Base-by-base conservation (phyloP, 2,113 vertebrate species). In the Thermophis baileyi region DNA sequence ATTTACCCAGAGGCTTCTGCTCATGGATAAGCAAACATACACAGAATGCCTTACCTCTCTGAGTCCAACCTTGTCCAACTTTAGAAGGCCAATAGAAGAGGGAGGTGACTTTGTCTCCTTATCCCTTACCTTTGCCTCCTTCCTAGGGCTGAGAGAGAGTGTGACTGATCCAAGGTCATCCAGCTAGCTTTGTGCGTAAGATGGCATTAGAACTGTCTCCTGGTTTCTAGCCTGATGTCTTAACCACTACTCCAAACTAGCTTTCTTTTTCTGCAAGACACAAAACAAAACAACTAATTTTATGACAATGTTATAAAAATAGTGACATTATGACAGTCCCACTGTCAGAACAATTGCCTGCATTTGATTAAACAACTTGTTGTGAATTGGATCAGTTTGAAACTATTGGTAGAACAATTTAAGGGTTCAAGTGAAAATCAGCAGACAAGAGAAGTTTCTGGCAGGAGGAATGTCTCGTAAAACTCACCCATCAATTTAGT, bases 361-460 rank as follows among this genome's bases (percentile, higher is more conserved):
- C 35, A 44, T 81, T 81, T 81, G 35, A 81, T 81, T 81, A 81
- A 81, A 44, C 74, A 85, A 24, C 50, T 47, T 55, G 54, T 57
- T 51, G 86, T 63, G 46, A 90, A 63, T 20, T 35, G 8, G 25
- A n/a, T 60, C 51, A 89, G 25, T 30, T 7, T 47, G 44, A 90
- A 50, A 44, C 40, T 85, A 20, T 85, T 89, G 88, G 51, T 89
- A 86, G 44, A 90, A 90, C 46, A 27, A 11, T 85, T 14, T 50
- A 47, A 89, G 44, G 30, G 16, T 93, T 81, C 20, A 90, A 90
- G 86, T 60, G 74, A 86, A 90, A 90, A 85, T 90, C n/a, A 60
- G 51, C 12, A 25, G 9, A 40, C 44, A 40, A 60, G 46, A 90
- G 46, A 22, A 69, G 35, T 35, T 50, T 55, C 54, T 60, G 47